Evolutionary conservation across 2,888 invertebrate genomes (phyloP).

Genomic region (Metopia argyrocephala): DNA sequence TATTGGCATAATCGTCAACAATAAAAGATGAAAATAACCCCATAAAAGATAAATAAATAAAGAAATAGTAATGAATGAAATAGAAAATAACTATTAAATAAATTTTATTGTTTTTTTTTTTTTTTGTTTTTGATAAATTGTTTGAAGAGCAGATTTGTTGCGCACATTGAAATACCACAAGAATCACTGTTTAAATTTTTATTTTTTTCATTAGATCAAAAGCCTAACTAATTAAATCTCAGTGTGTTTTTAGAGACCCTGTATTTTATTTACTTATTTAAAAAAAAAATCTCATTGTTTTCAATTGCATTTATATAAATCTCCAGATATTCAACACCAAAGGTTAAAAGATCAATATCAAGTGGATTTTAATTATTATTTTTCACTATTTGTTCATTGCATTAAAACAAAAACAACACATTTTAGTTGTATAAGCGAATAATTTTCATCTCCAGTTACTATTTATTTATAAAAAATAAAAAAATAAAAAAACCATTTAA

Average conservation of each 20-base stretch:
- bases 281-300: conserved; percentile 6
- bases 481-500: too few relatives aligned
- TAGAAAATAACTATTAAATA: too few relatives aligned
- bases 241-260: not conserved
- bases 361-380: not conserved
- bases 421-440: not conserved
- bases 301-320: not conserved
- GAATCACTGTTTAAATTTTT: too few relatives aligned
- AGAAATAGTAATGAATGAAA: not conserved
- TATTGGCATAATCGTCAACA: not conserved
- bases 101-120: too few relatives aligned
- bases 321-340: not conserved
- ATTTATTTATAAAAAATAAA: too few relatives aligned
- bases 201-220: too few relatives aligned
- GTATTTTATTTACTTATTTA: not conserved
- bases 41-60: not conserved
- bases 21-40: not conserved
- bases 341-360: conserved; percentile 21
- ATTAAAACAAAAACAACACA: not conserved
- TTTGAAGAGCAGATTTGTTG: too few relatives aligned
- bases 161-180: too few relatives aligned
- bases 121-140: too few relatives aligned
- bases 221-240: too few relatives aligned
- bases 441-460: too few relatives aligned
- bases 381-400: conserved; percentile 1